phyloP scores from a whole-genome alignment of 2,113 vertebrate genomes.

The Paedocypris sp. region DNA sequence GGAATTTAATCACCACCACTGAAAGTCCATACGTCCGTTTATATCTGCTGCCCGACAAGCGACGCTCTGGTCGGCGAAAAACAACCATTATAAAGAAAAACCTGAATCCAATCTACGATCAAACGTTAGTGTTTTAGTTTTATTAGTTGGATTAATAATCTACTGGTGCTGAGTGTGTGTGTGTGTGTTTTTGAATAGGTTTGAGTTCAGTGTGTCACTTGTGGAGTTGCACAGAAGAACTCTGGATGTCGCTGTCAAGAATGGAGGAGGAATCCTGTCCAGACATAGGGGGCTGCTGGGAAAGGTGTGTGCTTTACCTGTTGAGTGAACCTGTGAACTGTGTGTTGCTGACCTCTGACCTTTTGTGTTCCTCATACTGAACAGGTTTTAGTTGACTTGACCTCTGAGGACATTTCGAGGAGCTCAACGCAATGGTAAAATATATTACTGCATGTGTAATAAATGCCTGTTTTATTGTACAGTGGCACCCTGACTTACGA shows the following conservation, averaged over 20 bases:
- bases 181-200: conserved; percentile 51
- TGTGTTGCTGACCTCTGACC: too few species aligned
- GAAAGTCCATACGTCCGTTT: conserved; percentile 87
- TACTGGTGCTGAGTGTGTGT: background rate
- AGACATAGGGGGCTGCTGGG: conserved; percentile 94
- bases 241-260: conserved; percentile 91
- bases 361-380: too few species aligned
- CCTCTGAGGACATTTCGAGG: conserved; percentile 74
- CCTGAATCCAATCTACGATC: conserved; percentile 81
- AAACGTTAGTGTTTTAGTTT: conserved; percentile 60
- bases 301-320: too few species aligned
- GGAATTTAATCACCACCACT: conserved; percentile 85
- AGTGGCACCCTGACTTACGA: too few species aligned
- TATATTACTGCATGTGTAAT: too few species aligned
- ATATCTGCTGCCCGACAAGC: conserved; percentile 92
- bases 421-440: conserved; percentile 87
- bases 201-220: conserved; percentile 84
- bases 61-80: conserved; percentile 88
- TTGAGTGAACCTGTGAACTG: too few species aligned
- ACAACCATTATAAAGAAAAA: conserved; percentile 82
- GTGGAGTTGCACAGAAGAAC: conserved; percentile 80
- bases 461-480: too few species aligned
- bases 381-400: conserved; percentile 79
- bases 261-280: conserved; percentile 85
- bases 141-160: background rate